Conservation (phyloP, 2,113 vertebrate genomes). For the Podocnemis expansa region DNA sequence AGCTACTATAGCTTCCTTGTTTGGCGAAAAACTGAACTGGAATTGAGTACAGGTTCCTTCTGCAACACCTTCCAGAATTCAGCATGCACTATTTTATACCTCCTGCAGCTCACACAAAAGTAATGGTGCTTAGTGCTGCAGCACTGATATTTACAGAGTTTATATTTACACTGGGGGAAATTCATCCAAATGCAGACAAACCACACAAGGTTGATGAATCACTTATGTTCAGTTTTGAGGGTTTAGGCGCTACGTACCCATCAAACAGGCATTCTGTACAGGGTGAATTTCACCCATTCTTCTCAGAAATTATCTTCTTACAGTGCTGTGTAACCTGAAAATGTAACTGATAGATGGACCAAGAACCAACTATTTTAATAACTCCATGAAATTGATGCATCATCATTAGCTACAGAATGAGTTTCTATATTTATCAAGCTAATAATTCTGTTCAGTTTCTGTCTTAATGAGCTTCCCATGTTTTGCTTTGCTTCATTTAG, state of each 20-base stretch:
- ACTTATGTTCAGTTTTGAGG: neutral
- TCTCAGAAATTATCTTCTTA: neutral
- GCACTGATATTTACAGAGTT: neutral
- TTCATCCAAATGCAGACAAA: neutral
- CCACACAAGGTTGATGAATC: neutral
- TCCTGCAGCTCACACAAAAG: neutral
- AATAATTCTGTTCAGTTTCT: neutral
- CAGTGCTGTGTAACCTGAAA: neutral
- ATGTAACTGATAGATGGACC: neutral
- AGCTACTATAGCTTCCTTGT: neutral
- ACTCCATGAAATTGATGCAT: neutral
- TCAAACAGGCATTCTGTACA: neutral
- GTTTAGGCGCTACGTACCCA: neutral
- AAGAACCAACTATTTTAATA: neutral
- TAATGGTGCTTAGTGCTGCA: neutral
- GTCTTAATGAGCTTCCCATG: neutral
- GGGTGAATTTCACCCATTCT: neutral
- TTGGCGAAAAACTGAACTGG: neutral
- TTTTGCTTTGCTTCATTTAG: neutral
- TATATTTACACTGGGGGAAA: neutral
- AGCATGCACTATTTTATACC: neutral
- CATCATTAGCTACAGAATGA: no score
- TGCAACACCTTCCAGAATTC: slow-evolving; percentile 31
- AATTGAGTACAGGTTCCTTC: neutral
- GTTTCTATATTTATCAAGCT: neutral